These are phyloP conservation scores for Hipparchia semele DNA, from an alignment of 2,888 invertebrate genomes.

Conservation along the genomic window DNA sequence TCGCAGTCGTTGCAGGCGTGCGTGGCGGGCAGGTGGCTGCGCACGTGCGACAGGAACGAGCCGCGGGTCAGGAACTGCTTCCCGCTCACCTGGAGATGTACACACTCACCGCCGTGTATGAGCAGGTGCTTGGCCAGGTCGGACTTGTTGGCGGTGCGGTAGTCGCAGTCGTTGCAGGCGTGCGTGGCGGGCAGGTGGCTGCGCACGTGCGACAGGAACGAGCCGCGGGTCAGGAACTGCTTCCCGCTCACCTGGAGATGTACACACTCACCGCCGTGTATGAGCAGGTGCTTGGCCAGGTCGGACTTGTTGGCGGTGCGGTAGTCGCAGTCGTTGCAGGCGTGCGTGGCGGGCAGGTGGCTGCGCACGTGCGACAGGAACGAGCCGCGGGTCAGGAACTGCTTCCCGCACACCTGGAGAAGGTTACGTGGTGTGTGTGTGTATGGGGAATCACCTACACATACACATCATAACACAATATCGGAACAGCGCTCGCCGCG, in stretches of 20 bases:
- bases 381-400: not conserved
- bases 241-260: not conserved
- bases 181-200: too few species aligned
- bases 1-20: slow-evolving; percentile 1
- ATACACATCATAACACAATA: too few species aligned
- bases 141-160: slow-evolving; percentile 45
- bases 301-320: slow-evolving; percentile 51
- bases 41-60: not conserved
- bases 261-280: slow-evolving; percentile 61
- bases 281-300: slow-evolving; percentile 58
- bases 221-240: not conserved
- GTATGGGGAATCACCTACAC: not conserved
- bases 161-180: slow-evolving; percentile 4
- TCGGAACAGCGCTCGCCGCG: too few species aligned
- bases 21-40: not conserved
- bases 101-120: slow-evolving; percentile 60
- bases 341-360: too few species aligned
- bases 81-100: not conserved
- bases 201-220: not conserved
- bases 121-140: slow-evolving; percentile 61
- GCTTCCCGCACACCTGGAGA: not conserved
- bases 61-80: slow-evolving; percentile 3
- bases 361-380: not conserved
- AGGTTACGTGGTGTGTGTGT: not conserved
- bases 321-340: slow-evolving; percentile 5